Evolutionary conservation across 2,797 vertebrate species (phyloP).

Genomic region (Acipenser ruthenus): DNA sequence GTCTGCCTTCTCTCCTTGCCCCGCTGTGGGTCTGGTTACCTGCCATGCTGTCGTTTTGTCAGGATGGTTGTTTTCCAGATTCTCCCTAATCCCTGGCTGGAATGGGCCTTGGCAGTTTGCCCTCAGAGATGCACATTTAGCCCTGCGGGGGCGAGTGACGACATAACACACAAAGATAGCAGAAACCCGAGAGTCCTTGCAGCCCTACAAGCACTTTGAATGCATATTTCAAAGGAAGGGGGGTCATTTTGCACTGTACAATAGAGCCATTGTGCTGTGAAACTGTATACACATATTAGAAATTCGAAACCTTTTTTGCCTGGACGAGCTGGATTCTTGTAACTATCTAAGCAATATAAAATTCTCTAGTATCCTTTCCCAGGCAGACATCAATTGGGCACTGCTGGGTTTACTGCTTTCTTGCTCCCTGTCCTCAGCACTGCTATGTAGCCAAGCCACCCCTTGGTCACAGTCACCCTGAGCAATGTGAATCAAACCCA

Average conservation of each 20-base stretch:
- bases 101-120: slow-evolving; percentile 60
- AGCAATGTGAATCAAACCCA: no score
- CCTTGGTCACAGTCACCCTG: no score
- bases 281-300: slow-evolving; percentile 84
- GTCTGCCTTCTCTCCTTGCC: slow-evolving; percentile 48
- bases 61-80: slow-evolving; percentile 62
- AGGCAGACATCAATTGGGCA: no score
- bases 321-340: slow-evolving; percentile 67
- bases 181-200: slow-evolving; percentile 64
- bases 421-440: no score
- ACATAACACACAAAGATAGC: slow-evolving; percentile 72
- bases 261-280: slow-evolving; percentile 72
- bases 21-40: slow-evolving; percentile 60
- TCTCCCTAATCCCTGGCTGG: slow-evolving; percentile 65
- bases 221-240: slow-evolving; percentile 54
- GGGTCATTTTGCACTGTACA: slow-evolving; percentile 66
- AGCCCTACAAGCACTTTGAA: slow-evolving; percentile 65
- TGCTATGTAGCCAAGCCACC: no score
- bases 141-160: slow-evolving; percentile 63
- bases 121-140: slow-evolving; percentile 64
- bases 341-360: no score
- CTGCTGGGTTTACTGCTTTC: no score
- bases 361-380: no score
- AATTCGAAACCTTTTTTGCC: slow-evolving; percentile 63
- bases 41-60: slow-evolving; percentile 64